phyloP scores from a whole-genome alignment of 2,113 vertebrate species.

The Alligator sinensis region DNA sequence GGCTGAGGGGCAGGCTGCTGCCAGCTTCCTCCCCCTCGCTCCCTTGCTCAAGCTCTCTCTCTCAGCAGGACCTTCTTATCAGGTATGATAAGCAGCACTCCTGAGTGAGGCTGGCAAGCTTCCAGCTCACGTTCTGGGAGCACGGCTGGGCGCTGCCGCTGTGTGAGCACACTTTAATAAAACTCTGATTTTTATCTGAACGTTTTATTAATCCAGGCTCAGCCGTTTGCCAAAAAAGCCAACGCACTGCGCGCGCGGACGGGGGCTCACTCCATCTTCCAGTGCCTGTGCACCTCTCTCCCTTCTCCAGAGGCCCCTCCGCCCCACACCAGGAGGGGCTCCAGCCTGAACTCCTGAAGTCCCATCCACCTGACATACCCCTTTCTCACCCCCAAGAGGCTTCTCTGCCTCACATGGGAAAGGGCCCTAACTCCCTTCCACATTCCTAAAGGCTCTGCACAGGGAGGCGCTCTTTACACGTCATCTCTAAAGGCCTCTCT shows the following conservation, averaged over 20 bases:
- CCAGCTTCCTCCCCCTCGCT: background rate
- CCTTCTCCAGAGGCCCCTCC: constrained; percentile 3
- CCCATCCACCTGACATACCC: background rate
- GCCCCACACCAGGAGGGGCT: background rate
- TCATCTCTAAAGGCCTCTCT: background rate
- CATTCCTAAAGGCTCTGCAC: background rate
- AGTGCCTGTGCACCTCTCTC: constrained; percentile 23
- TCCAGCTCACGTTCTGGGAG: constrained; percentile 47
- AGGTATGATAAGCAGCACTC: constrained; percentile 54
- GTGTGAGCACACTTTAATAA: constrained; percentile 55
- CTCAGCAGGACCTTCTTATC: constrained; percentile 48
- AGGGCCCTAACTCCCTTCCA: no score
- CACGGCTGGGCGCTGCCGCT: background rate
- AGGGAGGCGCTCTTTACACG: background rate
- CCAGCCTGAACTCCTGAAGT: background rate
- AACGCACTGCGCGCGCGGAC: constrained; percentile 23
- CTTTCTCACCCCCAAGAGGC: no score
- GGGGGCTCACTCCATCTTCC: constrained; percentile 18
- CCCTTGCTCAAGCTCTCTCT: background rate
- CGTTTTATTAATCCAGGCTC: constrained; percentile 69
- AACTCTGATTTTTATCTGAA: constrained; percentile 71
- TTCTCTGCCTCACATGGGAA: no score
- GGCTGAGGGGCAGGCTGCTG: constrained; percentile 18
- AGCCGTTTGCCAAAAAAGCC: constrained; percentile 56
- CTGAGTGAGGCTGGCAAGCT: constrained; percentile 36